Evolutionary conservation across 2,888 invertebrate species (phyloP), one percentile per base, ranked within the genome.

Genomic region (Trichogramma evanescens): DNA sequence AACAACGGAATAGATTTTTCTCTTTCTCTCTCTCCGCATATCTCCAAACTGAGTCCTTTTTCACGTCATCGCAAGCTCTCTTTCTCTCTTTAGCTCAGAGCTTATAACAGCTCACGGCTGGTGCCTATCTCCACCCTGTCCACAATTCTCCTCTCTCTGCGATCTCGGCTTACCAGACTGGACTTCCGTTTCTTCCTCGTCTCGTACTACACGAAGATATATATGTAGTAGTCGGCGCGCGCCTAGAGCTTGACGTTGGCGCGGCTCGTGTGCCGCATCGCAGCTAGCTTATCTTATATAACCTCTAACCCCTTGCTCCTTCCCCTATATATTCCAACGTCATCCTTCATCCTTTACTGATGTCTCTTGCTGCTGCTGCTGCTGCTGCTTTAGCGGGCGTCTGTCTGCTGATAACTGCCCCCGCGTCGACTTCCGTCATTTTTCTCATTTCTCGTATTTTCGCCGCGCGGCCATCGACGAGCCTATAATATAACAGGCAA

Each of bases 151-250:
- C 50, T 54, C 55, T 62, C 44, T 41, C 51, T 50, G 39, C 56
- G 55, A 61, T 58, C 13, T 54, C 59, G 58, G 67, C 65, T 71
- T 67, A 70, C 68, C 70, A 70, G 71, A 70, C 71, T 68, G 70
- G 68, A 73, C 71, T 73, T 73, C 71, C 72, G 72, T 65, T 68
- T 64, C 68, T 68, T 59, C 64, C 61, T 63, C 57, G 26, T 26
- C 26, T 26, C 26, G 26, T 26, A 26, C 26, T 26, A 26, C 26
- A 26, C 26, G 26, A 26, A 26, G 26, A 26, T 26, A 26, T 26
- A 26, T 26, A 26, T 26, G 26, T 26, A 26, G 26, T 26, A 26
- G 26, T 26, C 1, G 26, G 3, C 26, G 26, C 26, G 26, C 26
- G 26, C 26, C 26, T 1, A 2, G 26, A 26, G 26, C 26, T 26